Evolutionary conservation across 1,140 invertebrate genomes (phyloP), one percentile per base, ranked within the genome.

Genomic region (Telenomus remus): DNA sequence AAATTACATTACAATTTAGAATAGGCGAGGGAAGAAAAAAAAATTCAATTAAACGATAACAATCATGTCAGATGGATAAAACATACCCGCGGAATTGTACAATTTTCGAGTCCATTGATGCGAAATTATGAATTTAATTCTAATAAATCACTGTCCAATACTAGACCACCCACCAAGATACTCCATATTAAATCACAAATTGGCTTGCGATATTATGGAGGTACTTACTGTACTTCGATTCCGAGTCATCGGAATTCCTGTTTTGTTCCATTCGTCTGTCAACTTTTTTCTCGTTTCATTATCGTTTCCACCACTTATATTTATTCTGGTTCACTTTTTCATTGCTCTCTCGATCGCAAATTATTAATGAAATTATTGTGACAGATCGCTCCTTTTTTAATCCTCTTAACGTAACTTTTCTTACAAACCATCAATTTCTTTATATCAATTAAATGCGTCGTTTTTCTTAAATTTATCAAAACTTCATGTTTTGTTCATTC

Each of bases 351-450:
- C 59, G 39, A 15, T 71, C 66, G 78, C 76, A 81, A 85, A 83
- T 86, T 84, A 85, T 86, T 85, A 84, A 85, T 86, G 83, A 85
- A 85, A 81, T 81, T 86, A 85, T 86, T 86, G 83, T 84, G 84
- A 79, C 71, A 80, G 76, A 79, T 79, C 79, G 71, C n/a, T 59
- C 19, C 2, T 27, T 27, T 27, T 27, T 27, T 27, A 27, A 27
- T 27, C 19, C 19, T 1, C 19, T 27, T 27, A 27, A 27, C 6
- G 19, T 27, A 6, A 27, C 6, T 27, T 27, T 27, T 6, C 6
- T 27, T 27, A 27, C 1, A 27, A 27, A 27, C 19, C n/a, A n/a
- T n/a, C n/a, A 27, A 27, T 27, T 27, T 27, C 19, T 27, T 27
- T 27, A 27, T 27, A 6, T 6, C 19, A 27, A 27, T 27, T 27